These are phyloP conservation scores for Eufriesea mexicana DNA, from an alignment of 1,140 invertebrate species.

Conservation along the genomic window DNA sequence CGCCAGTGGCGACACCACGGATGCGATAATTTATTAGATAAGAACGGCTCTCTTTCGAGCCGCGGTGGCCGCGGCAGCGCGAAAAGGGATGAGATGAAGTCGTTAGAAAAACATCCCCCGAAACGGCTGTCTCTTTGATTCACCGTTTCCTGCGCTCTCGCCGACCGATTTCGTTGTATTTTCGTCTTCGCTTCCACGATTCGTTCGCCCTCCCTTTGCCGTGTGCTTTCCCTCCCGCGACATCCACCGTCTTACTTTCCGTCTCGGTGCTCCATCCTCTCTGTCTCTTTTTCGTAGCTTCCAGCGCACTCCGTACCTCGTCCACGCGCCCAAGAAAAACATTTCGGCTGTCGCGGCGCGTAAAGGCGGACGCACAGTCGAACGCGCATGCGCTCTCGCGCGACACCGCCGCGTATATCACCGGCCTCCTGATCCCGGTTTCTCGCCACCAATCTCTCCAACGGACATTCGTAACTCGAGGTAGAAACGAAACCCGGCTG, in stretches of 20 bases:
- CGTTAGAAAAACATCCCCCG: slow-evolving; percentile 65
- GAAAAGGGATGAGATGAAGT: slow-evolving; percentile 61
- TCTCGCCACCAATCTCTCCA: not conserved
- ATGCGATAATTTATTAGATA: slow-evolving; percentile 19
- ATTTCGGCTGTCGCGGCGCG: slow-evolving; percentile 7
- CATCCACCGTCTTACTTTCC: slow-evolving; percentile 48
- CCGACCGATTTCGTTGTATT: slow-evolving; percentile 69
- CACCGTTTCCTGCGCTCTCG: slow-evolving; percentile 73
- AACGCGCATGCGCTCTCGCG: not conserved
- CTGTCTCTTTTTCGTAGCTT: slow-evolving; percentile 38
- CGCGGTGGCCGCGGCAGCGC: not conserved
- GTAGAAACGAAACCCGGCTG: not conserved
- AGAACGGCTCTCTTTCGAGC: not conserved
- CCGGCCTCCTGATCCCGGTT: not conserved
- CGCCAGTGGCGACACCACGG: slow-evolving; percentile 6
- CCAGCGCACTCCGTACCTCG: slow-evolving; percentile 6
- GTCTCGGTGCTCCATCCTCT: too few species aligned
- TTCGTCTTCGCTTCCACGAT: slow-evolving; percentile 66
- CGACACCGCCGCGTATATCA: slow-evolving; percentile 2
- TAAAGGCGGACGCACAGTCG: slow-evolving; percentile 4
- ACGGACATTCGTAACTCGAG: not conserved
- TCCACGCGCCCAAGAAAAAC: slow-evolving; percentile 64
- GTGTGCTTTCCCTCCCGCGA: slow-evolving; percentile 38
- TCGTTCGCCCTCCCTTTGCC: too few species aligned
- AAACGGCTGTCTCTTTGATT: slow-evolving; percentile 76